Evolutionary conservation across 2,888 invertebrate species (phyloP).

Genomic region (Agrotis puta): DNA sequence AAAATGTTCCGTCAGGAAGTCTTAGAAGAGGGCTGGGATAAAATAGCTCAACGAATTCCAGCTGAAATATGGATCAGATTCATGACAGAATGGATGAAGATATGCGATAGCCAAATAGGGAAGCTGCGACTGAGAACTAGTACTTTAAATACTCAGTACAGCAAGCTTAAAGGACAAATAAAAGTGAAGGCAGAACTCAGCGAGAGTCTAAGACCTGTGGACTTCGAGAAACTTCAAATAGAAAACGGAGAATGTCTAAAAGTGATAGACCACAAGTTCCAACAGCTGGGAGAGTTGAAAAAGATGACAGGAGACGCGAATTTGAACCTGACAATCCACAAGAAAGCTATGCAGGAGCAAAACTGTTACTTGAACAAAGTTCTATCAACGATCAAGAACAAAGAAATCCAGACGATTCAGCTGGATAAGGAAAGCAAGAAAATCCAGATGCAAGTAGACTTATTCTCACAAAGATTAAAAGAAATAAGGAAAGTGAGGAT

Average conservation of each 20-base stretch:
- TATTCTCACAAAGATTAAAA: conserved; percentile 77
- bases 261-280: conserved; percentile 90
- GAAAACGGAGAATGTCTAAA: conserved; percentile 89
- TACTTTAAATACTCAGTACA: conserved; percentile 89
- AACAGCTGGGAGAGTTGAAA: conserved; percentile 90
- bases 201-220: conserved; percentile 91
- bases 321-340: conserved; percentile 89
- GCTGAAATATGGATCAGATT: conserved; percentile 91
- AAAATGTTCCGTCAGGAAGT: conserved; percentile 89
- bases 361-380: conserved; percentile 84
- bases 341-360: conserved; percentile 90
- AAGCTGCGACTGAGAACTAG: conserved; percentile 91
- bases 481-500: conserved; percentile 81
- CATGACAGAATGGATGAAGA: conserved; percentile 92
- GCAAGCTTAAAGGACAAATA: conserved; percentile 89
- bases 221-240: conserved; percentile 92
- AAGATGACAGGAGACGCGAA: conserved; percentile 91
- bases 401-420: conserved; percentile 80
- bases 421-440: conserved; percentile 82
- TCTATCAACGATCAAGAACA: conserved; percentile 80
- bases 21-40: conserved; percentile 89
- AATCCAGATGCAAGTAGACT: conserved; percentile 82
- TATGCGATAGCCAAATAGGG: conserved; percentile 89
- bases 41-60: conserved; percentile 91
- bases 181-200: conserved; percentile 90